These are phyloP conservation scores for Cataglyphis livida DNA, from an alignment of 2,888 invertebrate genomes.

Conservation along the genomic window DNA sequence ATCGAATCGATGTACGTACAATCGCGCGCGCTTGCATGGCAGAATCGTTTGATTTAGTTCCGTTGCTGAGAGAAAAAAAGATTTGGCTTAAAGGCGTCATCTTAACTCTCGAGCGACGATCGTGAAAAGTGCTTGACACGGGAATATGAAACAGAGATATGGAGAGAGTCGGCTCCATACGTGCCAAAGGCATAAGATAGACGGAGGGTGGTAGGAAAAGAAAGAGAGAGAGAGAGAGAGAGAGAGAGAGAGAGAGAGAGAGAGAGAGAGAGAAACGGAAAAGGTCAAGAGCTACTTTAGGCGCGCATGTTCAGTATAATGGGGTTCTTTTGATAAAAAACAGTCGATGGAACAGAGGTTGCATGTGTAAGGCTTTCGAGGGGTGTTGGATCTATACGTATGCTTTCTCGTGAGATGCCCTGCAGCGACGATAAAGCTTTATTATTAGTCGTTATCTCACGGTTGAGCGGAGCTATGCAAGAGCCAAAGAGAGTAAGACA, in stretches of 20 bases:
- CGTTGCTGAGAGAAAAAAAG: slow-evolving; percentile 28
- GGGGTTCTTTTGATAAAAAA: slow-evolving; percentile 52
- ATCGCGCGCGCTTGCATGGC: slow-evolving; percentile 4
- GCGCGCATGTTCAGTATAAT: slow-evolving; percentile 56
- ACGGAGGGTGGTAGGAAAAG: neutral
- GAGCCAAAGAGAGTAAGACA: neutral
- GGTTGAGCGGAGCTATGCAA: slow-evolving; percentile 11
- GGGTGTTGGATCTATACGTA: slow-evolving; percentile 42
- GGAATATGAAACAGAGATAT: slow-evolving; percentile 50
- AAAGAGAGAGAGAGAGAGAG: neutral
- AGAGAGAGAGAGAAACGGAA: slow-evolving; percentile 34
- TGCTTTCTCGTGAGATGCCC: slow-evolving; percentile 38
- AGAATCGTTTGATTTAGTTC: slow-evolving; percentile 53
- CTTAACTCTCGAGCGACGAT: slow-evolving; percentile 54
- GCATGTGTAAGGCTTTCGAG: slow-evolving; percentile 49
- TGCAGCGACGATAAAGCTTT: slow-evolving; percentile 53
- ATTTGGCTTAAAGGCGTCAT: slow-evolving; percentile 55
- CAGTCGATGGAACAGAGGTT: slow-evolving; percentile 56
- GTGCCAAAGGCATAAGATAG: slow-evolving; percentile 40
- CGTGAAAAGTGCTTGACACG: slow-evolving; percentile 49
- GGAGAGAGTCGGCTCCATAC: neutral
- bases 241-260: slow-evolving; percentile 39
- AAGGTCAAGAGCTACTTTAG: slow-evolving; percentile 68
- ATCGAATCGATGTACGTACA: neutral
- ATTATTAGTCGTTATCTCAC: slow-evolving; percentile 58